Evolutionary conservation across 1,140 invertebrate species (phyloP).

Genomic region (Orussus abietinus): DNA sequence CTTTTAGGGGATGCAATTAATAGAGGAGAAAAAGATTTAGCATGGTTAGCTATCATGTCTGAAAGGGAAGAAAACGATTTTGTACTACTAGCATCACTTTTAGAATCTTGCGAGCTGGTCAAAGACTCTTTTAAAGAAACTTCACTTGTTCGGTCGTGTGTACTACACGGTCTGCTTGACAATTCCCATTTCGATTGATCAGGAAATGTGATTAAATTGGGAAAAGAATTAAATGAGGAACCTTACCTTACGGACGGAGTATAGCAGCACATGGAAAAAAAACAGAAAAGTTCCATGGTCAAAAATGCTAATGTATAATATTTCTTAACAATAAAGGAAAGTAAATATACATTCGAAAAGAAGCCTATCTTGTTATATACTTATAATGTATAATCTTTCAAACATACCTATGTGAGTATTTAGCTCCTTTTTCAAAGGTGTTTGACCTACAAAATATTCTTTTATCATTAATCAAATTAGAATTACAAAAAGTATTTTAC

Average conservation of each 20-base stretch:
- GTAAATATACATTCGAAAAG: too few relatives aligned
- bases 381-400: constrained; percentile 3
- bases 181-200: too few relatives aligned
- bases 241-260: constrained; percentile 57
- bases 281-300: constrained; percentile 35
- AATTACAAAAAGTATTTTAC: constrained; percentile 4
- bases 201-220: too few relatives aligned
- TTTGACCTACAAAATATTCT: too few relatives aligned
- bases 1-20: constrained; percentile 10
- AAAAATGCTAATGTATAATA: too few relatives aligned
- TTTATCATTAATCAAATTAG: constrained; percentile 1
- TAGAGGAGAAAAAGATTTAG: constrained; percentile 16
- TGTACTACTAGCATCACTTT: background rate
- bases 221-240: too few relatives aligned
- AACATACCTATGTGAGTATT: too few relatives aligned
- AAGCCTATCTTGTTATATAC: background rate
- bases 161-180: too few relatives aligned
- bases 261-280: constrained; percentile 49
- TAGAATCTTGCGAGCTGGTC: constrained; percentile 6
- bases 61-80: constrained; percentile 14
- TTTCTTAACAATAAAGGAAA: too few relatives aligned
- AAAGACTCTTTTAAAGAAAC: too few relatives aligned
- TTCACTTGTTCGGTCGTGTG: too few relatives aligned
- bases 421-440: too few relatives aligned
- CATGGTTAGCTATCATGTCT: constrained; percentile 16